Evolutionary conservation across 1,140 invertebrate species (phyloP).

Genomic region (Propsilocerus akamusi): DNA sequence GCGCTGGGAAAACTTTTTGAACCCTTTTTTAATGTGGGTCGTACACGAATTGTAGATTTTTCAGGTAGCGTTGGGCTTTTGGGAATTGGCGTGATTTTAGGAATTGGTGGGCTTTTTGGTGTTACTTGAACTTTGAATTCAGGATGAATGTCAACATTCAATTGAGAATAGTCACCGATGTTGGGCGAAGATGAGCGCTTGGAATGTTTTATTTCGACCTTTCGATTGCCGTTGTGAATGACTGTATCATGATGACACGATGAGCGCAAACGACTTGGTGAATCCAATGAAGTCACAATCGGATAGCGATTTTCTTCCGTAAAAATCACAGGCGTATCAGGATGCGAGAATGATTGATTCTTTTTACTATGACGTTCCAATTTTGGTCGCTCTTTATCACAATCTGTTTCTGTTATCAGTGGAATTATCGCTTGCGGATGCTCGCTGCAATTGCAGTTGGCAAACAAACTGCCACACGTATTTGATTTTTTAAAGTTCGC

Average conservation of each 20-base stretch:
- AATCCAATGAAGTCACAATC: slow-evolving; percentile 3
- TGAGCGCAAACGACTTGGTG: background rate
- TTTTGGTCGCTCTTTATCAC: background rate
- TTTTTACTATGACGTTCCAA: background rate
- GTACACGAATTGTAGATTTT: background rate
- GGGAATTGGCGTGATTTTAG: too few species aligned
- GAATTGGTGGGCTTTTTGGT: slow-evolving; percentile 7
- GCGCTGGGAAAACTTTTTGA: background rate
- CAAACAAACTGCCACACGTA: slow-evolving; percentile 11
- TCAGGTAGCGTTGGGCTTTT: too few species aligned
- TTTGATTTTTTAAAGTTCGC: slow-evolving; percentile 8
- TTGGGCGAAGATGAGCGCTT: slow-evolving; percentile 11
- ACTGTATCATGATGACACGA: background rate
- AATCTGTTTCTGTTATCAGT: slow-evolving; percentile 3
- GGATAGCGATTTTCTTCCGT: slow-evolving; percentile 12
- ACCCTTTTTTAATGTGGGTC: background rate
- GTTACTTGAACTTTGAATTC: slow-evolving; percentile 10
- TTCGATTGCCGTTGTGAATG: slow-evolving; percentile 6
- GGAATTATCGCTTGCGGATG: background rate
- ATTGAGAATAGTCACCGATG: slow-evolving; percentile 7
- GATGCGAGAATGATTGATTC: slow-evolving; percentile 12
- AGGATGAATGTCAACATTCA: slow-evolving; percentile 9
- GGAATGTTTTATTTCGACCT: slow-evolving; percentile 8
- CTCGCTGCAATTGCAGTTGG: slow-evolving; percentile 8
- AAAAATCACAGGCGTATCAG: slow-evolving; percentile 11